Base-by-base conservation (phyloP, 2,113 vertebrate species). In the Antigone vipio region DNA sequence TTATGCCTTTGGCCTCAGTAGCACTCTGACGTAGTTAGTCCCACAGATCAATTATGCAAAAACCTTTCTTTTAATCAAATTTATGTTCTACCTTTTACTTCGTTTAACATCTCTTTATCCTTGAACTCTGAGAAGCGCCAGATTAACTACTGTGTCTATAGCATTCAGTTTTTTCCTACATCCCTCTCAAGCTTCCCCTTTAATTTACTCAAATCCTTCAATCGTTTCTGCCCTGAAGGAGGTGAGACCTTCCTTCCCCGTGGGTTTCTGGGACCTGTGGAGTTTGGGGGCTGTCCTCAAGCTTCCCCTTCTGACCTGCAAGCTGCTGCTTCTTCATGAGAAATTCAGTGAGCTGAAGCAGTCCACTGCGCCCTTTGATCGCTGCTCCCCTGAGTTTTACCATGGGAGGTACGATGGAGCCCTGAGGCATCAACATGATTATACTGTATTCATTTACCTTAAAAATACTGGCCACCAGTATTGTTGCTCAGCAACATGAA, bases 401-500 rank as follows among this genome's bases (percentile, higher is more conserved):
- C 67, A 20, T 21, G 29, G 86, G 92, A 93, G 66, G 32, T 69
- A 75, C 83, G 56, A 50, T 0, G 4, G 15, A 81, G 67, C 91
- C 92, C 93, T 83, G 85, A 94, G 95, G 97, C 96, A 96, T 81
- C 81, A 88, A 73, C 83, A 89, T 86, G 74, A 91, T 92, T 89
- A 88, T 78, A 20, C 50, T 34, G 15, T 75, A 91, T 82, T 95
- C 75, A 86, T 81, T 69, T 63, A 32, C 44, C 50, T 96, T 73
- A 89, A 90, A 88, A 87, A 89, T 71, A 8, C 27, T 87, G 95
- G 89, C 92, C 93, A 52, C 84, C 62, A 59, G 15, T 81, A 56
- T 38, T 67, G 97, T 98, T 98, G 96, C 97, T 62, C 86, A 94
- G 97, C 97, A 97, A 97, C 97, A 16, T 9, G 73, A 87, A 92